These are phyloP conservation scores for Trichomycterus rosablanca DNA, from an alignment of 2,113 vertebrate species.

Conservation along the genomic window DNA sequence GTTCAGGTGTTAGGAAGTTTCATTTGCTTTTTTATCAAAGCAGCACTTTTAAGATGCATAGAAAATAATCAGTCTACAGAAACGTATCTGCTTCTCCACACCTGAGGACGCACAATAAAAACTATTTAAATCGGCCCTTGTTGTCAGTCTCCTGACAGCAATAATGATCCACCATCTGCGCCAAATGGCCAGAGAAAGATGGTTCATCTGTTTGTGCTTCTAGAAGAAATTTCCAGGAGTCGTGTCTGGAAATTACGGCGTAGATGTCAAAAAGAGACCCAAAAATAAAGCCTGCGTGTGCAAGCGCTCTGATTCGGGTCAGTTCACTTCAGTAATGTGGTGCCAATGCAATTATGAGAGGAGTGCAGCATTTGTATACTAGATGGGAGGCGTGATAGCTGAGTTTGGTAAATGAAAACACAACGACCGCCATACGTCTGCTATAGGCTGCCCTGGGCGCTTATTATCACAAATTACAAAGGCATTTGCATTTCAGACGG, in stretches of 20 bases:
- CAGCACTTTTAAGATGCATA: not conserved
- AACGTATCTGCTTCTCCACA: not conserved
- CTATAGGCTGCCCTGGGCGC: not conserved
- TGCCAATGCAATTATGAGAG: constrained; percentile 17
- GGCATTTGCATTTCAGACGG: no score
- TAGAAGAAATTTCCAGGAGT: no score
- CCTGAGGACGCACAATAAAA: not conserved
- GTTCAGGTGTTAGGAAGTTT: no score
- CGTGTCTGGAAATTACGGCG: no score
- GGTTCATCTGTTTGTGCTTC: no score
- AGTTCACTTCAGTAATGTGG: constrained; percentile 7
- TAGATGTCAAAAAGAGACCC: no score
- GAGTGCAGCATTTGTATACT: constrained; percentile 10
- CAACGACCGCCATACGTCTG: no score
- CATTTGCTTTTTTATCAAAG: not conserved
- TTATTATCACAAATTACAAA: not conserved
- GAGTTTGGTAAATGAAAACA: no score
- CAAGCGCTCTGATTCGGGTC: no score
- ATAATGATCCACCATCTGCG: not conserved
- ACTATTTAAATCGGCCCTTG: not conserved
- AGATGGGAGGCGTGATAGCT: constrained; percentile 20
- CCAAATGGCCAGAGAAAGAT: not conserved
- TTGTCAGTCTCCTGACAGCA: not conserved
- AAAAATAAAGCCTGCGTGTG: no score
- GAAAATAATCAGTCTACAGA: no score